Conservation (phyloP, 1,140 invertebrate genomes). For the Argopecten irradians region DNA sequence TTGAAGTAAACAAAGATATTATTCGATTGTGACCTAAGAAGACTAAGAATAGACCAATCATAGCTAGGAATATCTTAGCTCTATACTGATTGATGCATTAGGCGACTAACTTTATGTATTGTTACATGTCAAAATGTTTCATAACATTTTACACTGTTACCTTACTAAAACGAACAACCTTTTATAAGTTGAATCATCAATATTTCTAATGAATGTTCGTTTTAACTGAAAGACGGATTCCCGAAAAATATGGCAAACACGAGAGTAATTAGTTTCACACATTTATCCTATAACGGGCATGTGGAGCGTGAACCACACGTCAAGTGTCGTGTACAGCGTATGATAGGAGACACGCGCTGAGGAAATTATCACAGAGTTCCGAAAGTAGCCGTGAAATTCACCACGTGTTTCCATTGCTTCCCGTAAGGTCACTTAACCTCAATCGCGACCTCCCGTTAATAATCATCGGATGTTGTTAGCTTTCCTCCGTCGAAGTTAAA, state of each 20-base stretch:
- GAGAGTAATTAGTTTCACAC: slow-evolving; percentile 8
- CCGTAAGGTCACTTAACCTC: not conserved
- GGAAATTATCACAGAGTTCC: not conserved
- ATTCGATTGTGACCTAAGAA: no score
- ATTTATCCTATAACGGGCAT: not conserved
- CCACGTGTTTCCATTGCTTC: not conserved
- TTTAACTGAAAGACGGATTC: no score
- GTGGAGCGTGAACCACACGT: not conserved
- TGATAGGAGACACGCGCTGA: not conserved
- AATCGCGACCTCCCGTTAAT: not conserved
- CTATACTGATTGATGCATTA: no score
- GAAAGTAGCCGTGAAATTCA: not conserved
- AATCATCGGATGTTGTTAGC: not conserved
- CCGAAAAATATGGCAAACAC: not conserved
- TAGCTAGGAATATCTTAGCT: no score
- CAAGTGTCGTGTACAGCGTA: not conserved
- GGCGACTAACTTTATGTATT: no score
- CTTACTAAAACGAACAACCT: no score
- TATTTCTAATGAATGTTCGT: no score
- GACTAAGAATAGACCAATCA: no score
- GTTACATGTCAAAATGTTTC: no score
- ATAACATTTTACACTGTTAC: no score
- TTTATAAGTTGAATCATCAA: no score
- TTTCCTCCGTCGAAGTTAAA: not conserved
- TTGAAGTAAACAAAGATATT: no score